Evolutionary conservation across 2,888 invertebrate species (phyloP).

Genomic region (Chaetogeoica ovagalla): DNA sequence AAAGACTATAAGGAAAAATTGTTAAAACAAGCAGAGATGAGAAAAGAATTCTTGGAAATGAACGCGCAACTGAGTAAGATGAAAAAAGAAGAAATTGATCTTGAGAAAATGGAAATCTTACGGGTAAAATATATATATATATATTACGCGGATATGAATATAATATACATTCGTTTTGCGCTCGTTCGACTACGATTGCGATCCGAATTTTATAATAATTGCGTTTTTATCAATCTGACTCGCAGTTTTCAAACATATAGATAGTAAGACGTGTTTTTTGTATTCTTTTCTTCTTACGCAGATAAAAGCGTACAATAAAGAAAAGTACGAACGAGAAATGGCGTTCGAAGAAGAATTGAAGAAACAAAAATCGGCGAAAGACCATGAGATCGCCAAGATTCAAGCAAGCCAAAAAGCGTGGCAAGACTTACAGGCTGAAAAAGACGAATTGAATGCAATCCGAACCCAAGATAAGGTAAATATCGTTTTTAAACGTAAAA

Average conservation of each 20-base stretch:
- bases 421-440: conserved; percentile 61
- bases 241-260: too few species aligned
- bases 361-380: conserved; percentile 65
- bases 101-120: background rate
- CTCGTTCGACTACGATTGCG: too few species aligned
- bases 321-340: conserved; percentile 68
- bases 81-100: conserved; percentile 16
- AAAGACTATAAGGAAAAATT: conserved; percentile 8
- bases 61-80: conserved; percentile 11
- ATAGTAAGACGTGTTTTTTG: too few species aligned
- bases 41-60: conserved; percentile 18
- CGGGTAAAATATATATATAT: background rate
- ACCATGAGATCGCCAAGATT: conserved; percentile 64
- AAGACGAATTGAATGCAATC: conserved; percentile 64
- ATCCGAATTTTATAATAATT: too few species aligned
- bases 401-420: conserved; percentile 64
- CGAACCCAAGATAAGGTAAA: conserved; percentile 64
- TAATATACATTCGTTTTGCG: background rate
- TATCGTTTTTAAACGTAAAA: too few species aligned
- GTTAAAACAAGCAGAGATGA: conserved; percentile 17
- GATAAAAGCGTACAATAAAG: conserved; percentile 67
- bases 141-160: background rate
- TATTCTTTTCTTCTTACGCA: conserved; percentile 54
- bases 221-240: too few species aligned
- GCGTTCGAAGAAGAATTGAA: conserved; percentile 64